phyloP scores from a whole-genome alignment of 53 echinoderm and acorn worm species.

The Apostichopus leukothele region DNA sequence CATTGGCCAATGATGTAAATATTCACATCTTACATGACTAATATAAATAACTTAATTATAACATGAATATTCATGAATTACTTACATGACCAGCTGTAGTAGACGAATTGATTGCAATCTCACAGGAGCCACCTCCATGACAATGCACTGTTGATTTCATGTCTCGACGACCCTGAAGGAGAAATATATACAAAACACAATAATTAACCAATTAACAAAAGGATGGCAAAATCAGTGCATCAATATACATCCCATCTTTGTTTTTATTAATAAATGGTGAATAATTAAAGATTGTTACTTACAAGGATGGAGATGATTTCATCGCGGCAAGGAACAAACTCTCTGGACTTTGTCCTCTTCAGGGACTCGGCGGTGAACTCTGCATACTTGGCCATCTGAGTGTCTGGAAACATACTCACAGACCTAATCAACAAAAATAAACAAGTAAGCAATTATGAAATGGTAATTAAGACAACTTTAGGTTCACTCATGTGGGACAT shows the following conservation, averaged over 20 bases:
- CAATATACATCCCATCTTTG: too few species aligned
- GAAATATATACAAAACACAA: neutral
- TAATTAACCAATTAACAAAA: neutral
- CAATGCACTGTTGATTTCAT: slow-evolving; percentile 92
- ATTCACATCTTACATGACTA: neutral
- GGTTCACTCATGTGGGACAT: neutral
- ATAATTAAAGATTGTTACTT: neutral
- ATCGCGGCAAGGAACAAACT: slow-evolving; percentile 93
- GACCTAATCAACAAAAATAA: slow-evolving; percentile 56
- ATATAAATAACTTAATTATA: neutral
- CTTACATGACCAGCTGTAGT: slow-evolving; percentile 98
- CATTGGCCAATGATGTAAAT: neutral
- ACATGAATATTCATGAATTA: neutral
- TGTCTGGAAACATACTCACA: slow-evolving; percentile 78
- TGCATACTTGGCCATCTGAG: slow-evolving; percentile 96
- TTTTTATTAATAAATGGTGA: neutral
- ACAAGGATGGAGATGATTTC: slow-evolving; percentile 95
- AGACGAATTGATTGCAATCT: slow-evolving; percentile 94
- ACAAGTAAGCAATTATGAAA: too few species aligned
- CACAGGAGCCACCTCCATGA: slow-evolving; percentile 93
- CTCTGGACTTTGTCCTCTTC: slow-evolving; percentile 89
- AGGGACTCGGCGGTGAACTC: slow-evolving; percentile 84
- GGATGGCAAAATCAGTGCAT: too few species aligned
- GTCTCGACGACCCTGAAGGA: slow-evolving; percentile 83
- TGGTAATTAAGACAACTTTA: neutral